Evolutionary conservation across 2,888 invertebrate genomes (phyloP), one percentile per base, ranked within the genome.

Genomic region (Plutella xylostella): DNA sequence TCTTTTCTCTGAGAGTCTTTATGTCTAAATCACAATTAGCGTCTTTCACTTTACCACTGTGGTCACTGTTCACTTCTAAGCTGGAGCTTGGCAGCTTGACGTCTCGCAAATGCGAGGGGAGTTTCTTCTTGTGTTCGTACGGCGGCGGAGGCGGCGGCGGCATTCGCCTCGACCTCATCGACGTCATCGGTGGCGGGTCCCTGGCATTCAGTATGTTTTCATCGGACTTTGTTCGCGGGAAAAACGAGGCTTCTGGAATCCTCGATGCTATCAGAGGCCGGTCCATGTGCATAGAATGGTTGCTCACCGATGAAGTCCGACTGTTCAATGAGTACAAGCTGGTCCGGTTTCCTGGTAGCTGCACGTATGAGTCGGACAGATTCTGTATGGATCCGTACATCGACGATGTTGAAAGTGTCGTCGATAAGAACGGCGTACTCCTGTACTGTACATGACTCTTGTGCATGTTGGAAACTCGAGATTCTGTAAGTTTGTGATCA

Each of bases 1-100:
- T 94, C 78, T 94, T 93, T 75, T 94, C 94, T 47, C 94, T 87
- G 50, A 96, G 83, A 55, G 92, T 89, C 63, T 92, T 90, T 60
- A 95, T 93, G 72, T 95, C 95, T 74, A 83, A 68, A 72, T 82
- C 83, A 75, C 79, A 76, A 72, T 80, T 82, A 45, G 72, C 56
- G 55, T 79, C 75, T 65, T 71, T 80, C 51, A 60, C 57, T 73
- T 72, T 83, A 46, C 59, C 59, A 65, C 60, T 63, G 52, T 56
- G 53, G 52, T 74, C 76, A 71, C 68, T 70, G 49, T 63, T 61
- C 42, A 61, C 52, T 49, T 57, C 63, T 48, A 56, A 53, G 45
- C 56, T 61, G 48, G 52, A 55, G 49, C 60, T 66, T 7, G 67
- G 63, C 14, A 58, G 55, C 58, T 67, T 71, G 15, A 65, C 53